These are phyloP conservation scores for Panorpa germanica DNA, from an alignment of 2,888 invertebrate genomes.

Conservation along the genomic window DNA sequence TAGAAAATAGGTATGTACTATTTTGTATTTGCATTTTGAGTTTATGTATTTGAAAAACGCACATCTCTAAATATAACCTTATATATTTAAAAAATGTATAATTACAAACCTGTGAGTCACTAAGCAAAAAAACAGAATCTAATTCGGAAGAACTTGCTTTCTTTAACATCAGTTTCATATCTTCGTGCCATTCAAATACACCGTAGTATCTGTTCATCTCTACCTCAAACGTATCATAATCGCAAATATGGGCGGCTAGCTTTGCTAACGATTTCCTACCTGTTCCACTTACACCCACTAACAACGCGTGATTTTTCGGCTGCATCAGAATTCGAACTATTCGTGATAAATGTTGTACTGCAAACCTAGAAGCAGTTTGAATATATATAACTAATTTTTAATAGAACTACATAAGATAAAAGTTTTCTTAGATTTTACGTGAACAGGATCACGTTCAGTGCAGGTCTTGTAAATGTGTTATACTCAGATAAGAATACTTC, in stretches of 20 bases:
- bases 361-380: too few relatives aligned
- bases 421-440: too few relatives aligned
- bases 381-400: too few relatives aligned
- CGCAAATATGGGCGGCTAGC: conserved; percentile 78
- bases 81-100: too few relatives aligned
- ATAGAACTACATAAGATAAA: too few relatives aligned
- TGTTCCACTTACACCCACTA: conserved; percentile 86
- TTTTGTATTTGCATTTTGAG: too few relatives aligned
- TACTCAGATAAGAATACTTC: conserved; percentile 79
- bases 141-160: conserved; percentile 70
- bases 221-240: conserved; percentile 81
- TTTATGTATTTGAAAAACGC: too few relatives aligned
- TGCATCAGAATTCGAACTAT: conserved; percentile 82
- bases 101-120: conserved; percentile 58
- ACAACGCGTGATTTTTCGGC: conserved; percentile 73
- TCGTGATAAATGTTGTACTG: conserved; percentile 83
- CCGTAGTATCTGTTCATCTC: conserved; percentile 81
- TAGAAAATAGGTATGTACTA: too few relatives aligned
- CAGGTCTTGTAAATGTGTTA: conserved; percentile 90
- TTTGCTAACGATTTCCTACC: conserved; percentile 82
- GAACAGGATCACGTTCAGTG: conserved; percentile 86
- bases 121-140: conserved; percentile 77
- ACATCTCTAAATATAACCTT: too few relatives aligned
- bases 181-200: conserved; percentile 76
- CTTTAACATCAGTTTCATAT: conserved; percentile 61